Conservation (phyloP, 2,888 invertebrate species). For the Cheilosia scutellata region DNA sequence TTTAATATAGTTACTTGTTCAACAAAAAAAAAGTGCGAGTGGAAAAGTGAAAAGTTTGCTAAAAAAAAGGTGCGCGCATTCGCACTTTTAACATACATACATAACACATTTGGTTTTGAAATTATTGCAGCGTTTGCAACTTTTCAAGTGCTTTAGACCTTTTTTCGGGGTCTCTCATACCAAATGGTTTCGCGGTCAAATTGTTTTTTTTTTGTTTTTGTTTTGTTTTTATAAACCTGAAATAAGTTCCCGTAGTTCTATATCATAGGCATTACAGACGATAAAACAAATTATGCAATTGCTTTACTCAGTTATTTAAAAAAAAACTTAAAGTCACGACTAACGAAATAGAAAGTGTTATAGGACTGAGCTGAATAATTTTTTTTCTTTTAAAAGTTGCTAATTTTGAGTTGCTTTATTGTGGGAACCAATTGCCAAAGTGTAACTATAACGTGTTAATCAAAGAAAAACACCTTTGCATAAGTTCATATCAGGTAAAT, state of each 20-base stretch:
- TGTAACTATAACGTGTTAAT: slow-evolving; percentile 55
- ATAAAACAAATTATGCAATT: slow-evolving; percentile 62
- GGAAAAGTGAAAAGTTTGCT: slow-evolving; percentile 64
- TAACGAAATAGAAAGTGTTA: slow-evolving; percentile 70
- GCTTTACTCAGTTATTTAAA: slow-evolving; percentile 43
- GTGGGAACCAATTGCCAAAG: slow-evolving; percentile 45
- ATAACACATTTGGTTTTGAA: slow-evolving; percentile 57
- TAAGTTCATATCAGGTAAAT: slow-evolving; percentile 54
- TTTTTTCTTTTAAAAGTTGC: slow-evolving; percentile 41
- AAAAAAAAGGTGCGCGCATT: slow-evolving; percentile 59
- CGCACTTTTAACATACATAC: slow-evolving; percentile 33
- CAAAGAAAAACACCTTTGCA: slow-evolving; percentile 36
- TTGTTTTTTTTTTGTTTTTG: slow-evolving; percentile 46
- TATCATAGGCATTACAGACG: slow-evolving; percentile 33
- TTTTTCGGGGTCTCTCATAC: slow-evolving; percentile 59
- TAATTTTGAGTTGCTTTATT: slow-evolving; percentile 45
- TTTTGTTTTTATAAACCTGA: slow-evolving; percentile 4
- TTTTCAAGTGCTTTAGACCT: slow-evolving; percentile 58
- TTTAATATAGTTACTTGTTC: slow-evolving; percentile 9
- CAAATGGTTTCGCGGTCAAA: slow-evolving; percentile 68
- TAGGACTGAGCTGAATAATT: slow-evolving; percentile 33
- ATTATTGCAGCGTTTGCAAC: slow-evolving; percentile 58
- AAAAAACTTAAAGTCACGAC: slow-evolving; percentile 56
- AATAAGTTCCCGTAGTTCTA: slow-evolving; percentile 49
- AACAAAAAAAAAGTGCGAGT: slow-evolving; percentile 19